Base-by-base conservation (phyloP, 2,113 vertebrate species). In the Alosa alosa region DNA sequence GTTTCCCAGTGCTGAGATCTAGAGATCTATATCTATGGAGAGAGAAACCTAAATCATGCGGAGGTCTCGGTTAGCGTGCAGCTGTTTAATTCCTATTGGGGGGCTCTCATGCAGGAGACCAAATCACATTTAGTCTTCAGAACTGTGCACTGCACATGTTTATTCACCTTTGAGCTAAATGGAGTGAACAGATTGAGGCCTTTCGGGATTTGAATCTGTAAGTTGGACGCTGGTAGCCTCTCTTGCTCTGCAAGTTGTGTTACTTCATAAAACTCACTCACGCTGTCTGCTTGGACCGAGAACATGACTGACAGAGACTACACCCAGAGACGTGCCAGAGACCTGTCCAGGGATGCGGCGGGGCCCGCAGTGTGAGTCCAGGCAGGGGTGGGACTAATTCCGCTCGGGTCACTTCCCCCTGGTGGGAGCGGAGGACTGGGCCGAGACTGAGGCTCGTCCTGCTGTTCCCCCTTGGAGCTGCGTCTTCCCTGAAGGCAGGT, bases 401-500 rank as follows among this genome's bases (percentile, higher is more conserved):
- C 5, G 9, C 22, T 64, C 22, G 9, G 57, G 57, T 64, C 57
- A 64, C 22, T n/a, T 25, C 57, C 57, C 57, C 20, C 57, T 64
- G 57, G 57, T 64, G 57, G 9, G 57, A 64, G 22, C 22, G 1
- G 20, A 64, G 57, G 52, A 8, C 52, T 55, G 13, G 15, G 13
- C 52, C 4, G 15, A 55, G 52, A 15, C 52, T 55, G 15, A 11
- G 1, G 52, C 52, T 55, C 17, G 15, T 13, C 52, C 47, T 13
- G 52, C 52, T 17, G 52, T 55, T 55, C 52, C 52, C 52, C 52
- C 15, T 15, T 55, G 52, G 52, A 55, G 13, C 52, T 18, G 20
- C 22, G 46, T 85, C 82, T 84, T 88, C 82, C 84, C 75, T 45
- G 60, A 87, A 83, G 81, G 82, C 64, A 78, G 55, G 83, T 84